Evolutionary conservation across 2,797 vertebrate genomes (phyloP), one percentile per base, ranked within the genome.

Genomic region (Capromys pilorides): DNA sequence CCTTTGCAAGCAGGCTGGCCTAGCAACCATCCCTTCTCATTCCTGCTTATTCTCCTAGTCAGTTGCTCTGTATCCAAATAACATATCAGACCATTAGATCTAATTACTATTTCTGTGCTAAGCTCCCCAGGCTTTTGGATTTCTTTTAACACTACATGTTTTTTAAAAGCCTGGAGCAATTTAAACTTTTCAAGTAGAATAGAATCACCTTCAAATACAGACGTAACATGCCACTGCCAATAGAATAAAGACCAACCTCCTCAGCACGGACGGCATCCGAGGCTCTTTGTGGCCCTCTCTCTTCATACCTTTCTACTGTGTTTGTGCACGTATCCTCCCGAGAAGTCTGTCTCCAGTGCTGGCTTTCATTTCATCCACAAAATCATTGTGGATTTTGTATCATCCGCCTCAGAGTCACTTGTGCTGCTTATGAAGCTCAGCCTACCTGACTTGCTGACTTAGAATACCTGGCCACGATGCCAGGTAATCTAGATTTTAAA

Each of bases 231-330:
- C 3, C 0, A 28, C 3, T 73, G 73, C 54, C 64, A 62, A 39
- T 6, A 51, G 85, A 62, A 71, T 41, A 33, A 73, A 84, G 28
- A 41, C 1, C 4, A 49, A 11, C 39, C 21, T 78, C 36, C 8
- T 41, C 5, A 33, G 39, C 12, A 6, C 13, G 61, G 24, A 6
- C 13, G 61, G 24, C 13, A 1, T 66, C 73, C 2, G 3, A 88
- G 36, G 21, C 4, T 80, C 24, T 18, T 36, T 36, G 3, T 19
- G 73, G 61, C 31, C n/a, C 28, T 49, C 7, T 21, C 28, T 26
- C 3, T 0, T 2, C 18, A 2, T 7, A 3, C 19, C 26, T 83
- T 81, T 24, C 57, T 31, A 18, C 61, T 5, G 14, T n/a, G 2
- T 64, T 36, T 79, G 1, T 4, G 24, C 1, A 6, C 33, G n/a